Percentiles rank a stretch among this genome's conserved stretches.
phyloP scores from a whole-genome alignment of 2,888 invertebrate genomes.

The Macroteleia sp. region DNA sequence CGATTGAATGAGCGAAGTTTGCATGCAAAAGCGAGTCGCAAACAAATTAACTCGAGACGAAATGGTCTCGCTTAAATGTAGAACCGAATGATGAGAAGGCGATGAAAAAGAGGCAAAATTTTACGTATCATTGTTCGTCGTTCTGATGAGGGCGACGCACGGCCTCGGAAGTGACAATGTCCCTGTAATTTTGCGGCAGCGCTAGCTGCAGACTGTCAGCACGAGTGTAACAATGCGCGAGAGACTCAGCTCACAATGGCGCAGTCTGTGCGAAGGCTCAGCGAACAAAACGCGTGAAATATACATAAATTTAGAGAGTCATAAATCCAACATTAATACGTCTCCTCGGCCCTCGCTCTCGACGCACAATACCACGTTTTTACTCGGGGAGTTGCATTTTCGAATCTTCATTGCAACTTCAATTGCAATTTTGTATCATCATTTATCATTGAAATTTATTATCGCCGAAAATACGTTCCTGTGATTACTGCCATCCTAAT shows the following conservation, averaged over 20 bases:
- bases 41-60: conserved; percentile 21
- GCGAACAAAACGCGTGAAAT: conserved; percentile 61
- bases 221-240: conserved; percentile 55
- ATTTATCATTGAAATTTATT: conserved; percentile 37
- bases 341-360: conserved; percentile 39
- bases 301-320: conserved; percentile 62
- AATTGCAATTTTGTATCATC: conserved; percentile 43
- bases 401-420: conserved; percentile 43
- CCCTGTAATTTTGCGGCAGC: conserved; percentile 56
- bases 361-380: conserved; percentile 44
- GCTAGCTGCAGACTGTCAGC: conserved; percentile 48
- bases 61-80: conserved; percentile 20
- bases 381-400: conserved; percentile 33
- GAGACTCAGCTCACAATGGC: conserved; percentile 48
- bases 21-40: conserved; percentile 13
- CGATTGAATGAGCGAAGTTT: conserved; percentile 17
- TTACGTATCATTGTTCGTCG: conserved; percentile 49
- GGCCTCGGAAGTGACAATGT: conserved; percentile 58
- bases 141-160: conserved; percentile 47
- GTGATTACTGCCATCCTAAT: conserved; percentile 23
- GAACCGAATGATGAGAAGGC: neutral
- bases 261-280: conserved; percentile 41
- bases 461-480: conserved; percentile 1
- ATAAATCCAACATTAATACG: conserved; percentile 60
- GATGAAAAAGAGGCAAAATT: conserved; percentile 13